These are phyloP conservation scores for Anthopleura xanthogrammica DNA, from an alignment of 92 coral and sea anemone genomes.

Conservation along the genomic window DNA sequence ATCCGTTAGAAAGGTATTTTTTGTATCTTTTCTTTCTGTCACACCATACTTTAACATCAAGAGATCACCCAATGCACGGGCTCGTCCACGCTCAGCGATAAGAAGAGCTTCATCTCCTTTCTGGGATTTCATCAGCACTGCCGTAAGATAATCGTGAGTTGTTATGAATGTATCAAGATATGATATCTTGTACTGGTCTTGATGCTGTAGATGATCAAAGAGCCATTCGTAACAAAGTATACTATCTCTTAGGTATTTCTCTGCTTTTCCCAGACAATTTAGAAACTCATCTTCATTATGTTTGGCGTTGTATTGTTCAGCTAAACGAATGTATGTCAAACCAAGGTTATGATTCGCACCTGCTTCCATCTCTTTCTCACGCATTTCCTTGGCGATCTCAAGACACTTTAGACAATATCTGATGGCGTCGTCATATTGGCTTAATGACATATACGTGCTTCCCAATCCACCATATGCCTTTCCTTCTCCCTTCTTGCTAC, in stretches of 20 bases:
- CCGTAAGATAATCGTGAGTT: background rate
- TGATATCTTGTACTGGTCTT: background rate
- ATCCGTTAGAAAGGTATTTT: background rate
- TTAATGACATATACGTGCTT: slow-evolving; percentile 4
- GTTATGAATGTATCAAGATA: background rate
- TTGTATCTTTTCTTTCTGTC: background rate
- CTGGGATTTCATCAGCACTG: slow-evolving; percentile 10
- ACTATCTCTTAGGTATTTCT: background rate
- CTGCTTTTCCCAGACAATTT: background rate
- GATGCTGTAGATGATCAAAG: background rate
- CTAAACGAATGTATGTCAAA: background rate
- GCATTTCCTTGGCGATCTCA: slow-evolving; percentile 27
- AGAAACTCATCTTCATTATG: background rate
- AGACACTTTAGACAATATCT: slow-evolving; percentile 23
- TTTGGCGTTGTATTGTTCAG: background rate
- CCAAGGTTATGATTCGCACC: slow-evolving; percentile 21
- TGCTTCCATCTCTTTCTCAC: slow-evolving; percentile 17
- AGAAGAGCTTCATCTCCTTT: slow-evolving; percentile 33
- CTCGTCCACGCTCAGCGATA: slow-evolving; percentile 40
- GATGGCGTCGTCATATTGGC: slow-evolving; percentile 18
- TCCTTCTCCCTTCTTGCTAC: slow-evolving; percentile 14
- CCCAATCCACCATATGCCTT: slow-evolving; percentile 14
- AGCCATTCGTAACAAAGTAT: background rate
- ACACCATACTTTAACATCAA: slow-evolving; percentile 12
- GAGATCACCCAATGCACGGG: slow-evolving; percentile 31